These are phyloP conservation scores for Pomacea canaliculata DNA, from an alignment of 2,888 invertebrate species.

Conservation along the genomic window DNA sequence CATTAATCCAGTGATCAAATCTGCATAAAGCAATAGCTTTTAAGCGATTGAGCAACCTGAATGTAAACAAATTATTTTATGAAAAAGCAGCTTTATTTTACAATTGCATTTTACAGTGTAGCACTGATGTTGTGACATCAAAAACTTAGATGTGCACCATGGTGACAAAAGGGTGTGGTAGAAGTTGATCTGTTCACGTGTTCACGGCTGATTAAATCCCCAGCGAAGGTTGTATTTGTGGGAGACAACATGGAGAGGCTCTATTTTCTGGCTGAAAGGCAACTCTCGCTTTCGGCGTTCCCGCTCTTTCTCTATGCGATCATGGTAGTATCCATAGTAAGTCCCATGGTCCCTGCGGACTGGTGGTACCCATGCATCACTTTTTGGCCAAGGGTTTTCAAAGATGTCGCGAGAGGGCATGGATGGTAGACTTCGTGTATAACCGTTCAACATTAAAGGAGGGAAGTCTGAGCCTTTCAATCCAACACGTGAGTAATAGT, in stretches of 20 bases:
- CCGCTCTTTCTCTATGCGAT: conserved; percentile 51
- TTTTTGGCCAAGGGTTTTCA: conserved; percentile 52
- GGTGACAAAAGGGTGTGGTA: too few relatives aligned
- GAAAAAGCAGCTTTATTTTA: too few relatives aligned
- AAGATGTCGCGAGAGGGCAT: conserved; percentile 54
- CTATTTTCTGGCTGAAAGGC: conserved; percentile 47
- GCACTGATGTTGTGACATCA: too few relatives aligned
- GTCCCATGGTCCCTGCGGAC: conserved; percentile 48
- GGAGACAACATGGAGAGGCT: conserved; percentile 50
- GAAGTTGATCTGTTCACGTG: background rate
- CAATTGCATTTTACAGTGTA: too few relatives aligned
- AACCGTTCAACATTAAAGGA: conserved; percentile 47
- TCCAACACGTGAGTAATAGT: conserved; percentile 52
- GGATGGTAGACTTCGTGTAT: conserved; percentile 52
- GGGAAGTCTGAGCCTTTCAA: conserved; percentile 45
- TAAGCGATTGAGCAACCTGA: too few relatives aligned
- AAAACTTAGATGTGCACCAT: too few relatives aligned
- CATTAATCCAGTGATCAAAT: too few relatives aligned
- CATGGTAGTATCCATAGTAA: conserved; percentile 61
- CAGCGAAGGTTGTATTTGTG: conserved; percentile 26
- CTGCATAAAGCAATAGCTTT: too few relatives aligned
- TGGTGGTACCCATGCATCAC: conserved; percentile 50
- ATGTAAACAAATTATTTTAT: too few relatives aligned
- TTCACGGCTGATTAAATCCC: conserved; percentile 20
- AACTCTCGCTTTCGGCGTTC: conserved; percentile 45